Base-by-base conservation (phyloP, 1,140 invertebrate species). In the Formica selysi region DNA sequence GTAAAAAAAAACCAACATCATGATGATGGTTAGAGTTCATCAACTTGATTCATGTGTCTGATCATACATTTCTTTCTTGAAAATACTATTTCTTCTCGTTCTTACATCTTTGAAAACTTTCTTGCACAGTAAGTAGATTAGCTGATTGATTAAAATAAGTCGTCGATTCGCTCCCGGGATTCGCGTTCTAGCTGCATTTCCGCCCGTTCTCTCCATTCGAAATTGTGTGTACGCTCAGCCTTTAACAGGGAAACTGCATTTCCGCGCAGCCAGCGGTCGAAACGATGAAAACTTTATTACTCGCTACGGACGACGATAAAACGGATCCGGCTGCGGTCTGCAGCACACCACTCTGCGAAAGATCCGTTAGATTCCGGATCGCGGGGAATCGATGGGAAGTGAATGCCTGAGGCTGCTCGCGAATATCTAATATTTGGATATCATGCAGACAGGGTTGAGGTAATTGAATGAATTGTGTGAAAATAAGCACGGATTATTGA, bases 271-370 rank as follows among this genome's bases (percentile, higher is more conserved):
- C 83, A 74, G 83, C 26, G 83, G 79, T 83, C 74, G 83, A 78
- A 85, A 79, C 83, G 83, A 85, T 85, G 83, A 85, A 85, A 85
- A 85, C 73, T 85, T 85, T 85, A 85, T 85, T 85, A 85, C 79
- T 74, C 79, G 38, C 79, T 74, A 70, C 68, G 54, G 54, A 74
- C 79, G 79, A 74, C 68, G 68, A 83, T 83, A 83, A 83, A 83
- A 83, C 68, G 79, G 68, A 83, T 83, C 79, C 44, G 41, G 54
- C 67, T 73, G 79, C 57, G 79, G 79, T 26, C 41, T 61, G 51
- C 57, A 74, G 36, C 54, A 57, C 36, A 71, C 36, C 36, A 22
- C 26, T 59, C 54, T 59, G 51, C 38, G 79, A 83, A 74, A 57
- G 79, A 74, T 83, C 57, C 38, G 26, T 16, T 16, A 57, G 26